Base-by-base conservation (phyloP, 2,888 invertebrate species). In the Aphidius colemani region DNA sequence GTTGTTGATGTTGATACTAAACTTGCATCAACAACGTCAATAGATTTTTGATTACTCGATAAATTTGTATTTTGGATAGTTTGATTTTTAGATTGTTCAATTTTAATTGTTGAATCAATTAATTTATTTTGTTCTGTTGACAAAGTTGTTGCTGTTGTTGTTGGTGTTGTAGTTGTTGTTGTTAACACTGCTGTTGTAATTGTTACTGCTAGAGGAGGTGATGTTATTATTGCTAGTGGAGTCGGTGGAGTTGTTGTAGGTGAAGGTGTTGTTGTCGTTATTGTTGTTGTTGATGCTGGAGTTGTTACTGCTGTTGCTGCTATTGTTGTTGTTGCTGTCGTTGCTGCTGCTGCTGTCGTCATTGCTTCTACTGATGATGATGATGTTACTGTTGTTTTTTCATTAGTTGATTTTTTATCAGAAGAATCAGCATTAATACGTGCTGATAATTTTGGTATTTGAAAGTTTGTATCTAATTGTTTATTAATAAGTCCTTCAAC, bases 401-500 rank as follows among this genome's bases (percentile, higher is more conserved):
- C 72, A 7, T 57, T 66, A 1, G 71, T 64, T 1, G 73, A 69
- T 50, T 76, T 74, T 56, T 78, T 78, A 7, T 77, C 79, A 1
- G 69, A 69, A 3, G 69, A 70, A 7, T 70, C 67, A 50, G 79
- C 82, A 2, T 69, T 72, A 30, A 30, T 30, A 41, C 86, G 78
- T 5, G 89, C 89, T 0, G 90, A 90, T 65, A 94, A 80, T 82
- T 94, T 94, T 0, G 94, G 94, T 74, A 94, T 94, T 84, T 94
- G 94, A 83, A 93, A 94, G 76, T 92, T 94, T 64, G 90, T 90
- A 73, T 94, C 90, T 45, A 91, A 81, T 8, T 91, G 89, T 75
- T 93, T 93, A 73, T 91, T 91, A 62, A 92, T 84, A 8, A 92
- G 90, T 74, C 92, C 92, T 74, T 91, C 88, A 60, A 88, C 84